phyloP scores from a whole-genome alignment of 2,113 vertebrate species.

The Anguilla rostrata region DNA sequence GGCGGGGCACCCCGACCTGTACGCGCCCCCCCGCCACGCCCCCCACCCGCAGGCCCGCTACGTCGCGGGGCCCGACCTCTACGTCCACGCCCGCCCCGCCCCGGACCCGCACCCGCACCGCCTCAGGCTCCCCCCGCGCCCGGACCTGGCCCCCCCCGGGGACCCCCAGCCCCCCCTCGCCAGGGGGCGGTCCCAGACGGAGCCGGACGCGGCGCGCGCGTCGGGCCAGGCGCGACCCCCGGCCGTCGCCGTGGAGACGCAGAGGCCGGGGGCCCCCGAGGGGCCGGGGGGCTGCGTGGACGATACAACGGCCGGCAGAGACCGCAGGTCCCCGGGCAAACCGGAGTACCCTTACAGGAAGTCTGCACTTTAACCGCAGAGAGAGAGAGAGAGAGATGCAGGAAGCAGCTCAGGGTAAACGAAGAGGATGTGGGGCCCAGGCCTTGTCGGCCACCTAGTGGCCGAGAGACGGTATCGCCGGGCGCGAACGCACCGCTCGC shows the following conservation, averaged over 20 bases:
- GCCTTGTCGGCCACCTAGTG: background rate
- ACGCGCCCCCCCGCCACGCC: conserved; percentile 79
- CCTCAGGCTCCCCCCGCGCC: conserved; percentile 81
- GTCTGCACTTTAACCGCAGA: conserved; percentile 88
- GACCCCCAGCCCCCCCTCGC: conserved; percentile 48
- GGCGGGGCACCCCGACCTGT: conserved; percentile 82
- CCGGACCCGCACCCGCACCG: conserved; percentile 77
- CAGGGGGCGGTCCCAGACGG: conserved; percentile 79
- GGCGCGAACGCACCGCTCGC: background rate
- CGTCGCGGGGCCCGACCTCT: conserved; percentile 80
- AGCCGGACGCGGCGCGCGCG: conserved; percentile 89
- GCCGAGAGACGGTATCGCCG: background rate
- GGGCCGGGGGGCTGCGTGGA: conserved; percentile 68
- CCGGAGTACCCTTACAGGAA: conserved; percentile 96
- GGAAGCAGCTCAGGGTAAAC: conserved; percentile 61
- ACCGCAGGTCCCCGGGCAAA: conserved; percentile 91
- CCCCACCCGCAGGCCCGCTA: conserved; percentile 68
- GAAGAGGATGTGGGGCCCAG: conserved; percentile 4
- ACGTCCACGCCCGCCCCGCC: conserved; percentile 67
- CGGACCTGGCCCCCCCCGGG: conserved; percentile 74
- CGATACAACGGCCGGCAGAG: conserved; percentile 79
- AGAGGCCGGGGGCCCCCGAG: conserved; percentile 61
- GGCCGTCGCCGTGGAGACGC: conserved; percentile 68
- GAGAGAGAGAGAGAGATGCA: background rate
- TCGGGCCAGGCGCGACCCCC: conserved; percentile 79